Evolutionary conservation across 1,140 invertebrate species (phyloP).

Genomic region (Alviniconcha marisindica): DNA sequence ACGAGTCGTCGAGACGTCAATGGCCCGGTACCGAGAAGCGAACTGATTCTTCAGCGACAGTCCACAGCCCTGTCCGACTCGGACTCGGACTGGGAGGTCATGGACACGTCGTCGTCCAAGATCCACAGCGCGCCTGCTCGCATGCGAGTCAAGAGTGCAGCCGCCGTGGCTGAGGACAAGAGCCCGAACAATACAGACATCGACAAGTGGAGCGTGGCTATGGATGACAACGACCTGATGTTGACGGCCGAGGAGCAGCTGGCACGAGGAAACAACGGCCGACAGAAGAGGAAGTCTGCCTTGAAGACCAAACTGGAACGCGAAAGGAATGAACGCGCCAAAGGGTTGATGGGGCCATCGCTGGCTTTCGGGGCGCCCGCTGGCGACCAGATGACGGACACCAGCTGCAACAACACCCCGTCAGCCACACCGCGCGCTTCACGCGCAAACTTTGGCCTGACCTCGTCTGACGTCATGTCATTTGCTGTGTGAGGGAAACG

Average conservation of each 20-base stretch:
- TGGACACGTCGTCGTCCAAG: neutral
- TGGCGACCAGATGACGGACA: constrained; percentile 1
- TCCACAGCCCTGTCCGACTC: constrained; percentile 26
- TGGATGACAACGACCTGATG: constrained; percentile 21
- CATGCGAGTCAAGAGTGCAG: constrained; percentile 1
- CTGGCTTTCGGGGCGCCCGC: neutral
- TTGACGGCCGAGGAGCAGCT: neutral
- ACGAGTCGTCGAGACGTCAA: neutral
- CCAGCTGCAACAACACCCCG: neutral
- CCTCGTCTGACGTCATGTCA: neutral
- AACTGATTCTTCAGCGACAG: neutral
- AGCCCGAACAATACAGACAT: neutral
- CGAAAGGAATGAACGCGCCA: neutral
- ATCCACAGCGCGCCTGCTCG: constrained; percentile 25
- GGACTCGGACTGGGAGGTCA: constrained; percentile 22
- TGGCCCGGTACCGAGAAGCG: too few species aligned
- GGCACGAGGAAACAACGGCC: neutral
- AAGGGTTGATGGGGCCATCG: constrained; percentile 8
- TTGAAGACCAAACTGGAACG: constrained; percentile 18
- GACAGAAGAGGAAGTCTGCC: constrained; percentile 15
- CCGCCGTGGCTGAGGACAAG: neutral
- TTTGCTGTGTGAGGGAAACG: constrained; percentile 1
- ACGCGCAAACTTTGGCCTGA: neutral
- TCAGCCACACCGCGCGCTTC: neutral
- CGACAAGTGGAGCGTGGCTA: constrained; percentile 8